Base-by-base conservation (phyloP, 2,113 vertebrate genomes). In the Leptobrachium leishanense region DNA sequence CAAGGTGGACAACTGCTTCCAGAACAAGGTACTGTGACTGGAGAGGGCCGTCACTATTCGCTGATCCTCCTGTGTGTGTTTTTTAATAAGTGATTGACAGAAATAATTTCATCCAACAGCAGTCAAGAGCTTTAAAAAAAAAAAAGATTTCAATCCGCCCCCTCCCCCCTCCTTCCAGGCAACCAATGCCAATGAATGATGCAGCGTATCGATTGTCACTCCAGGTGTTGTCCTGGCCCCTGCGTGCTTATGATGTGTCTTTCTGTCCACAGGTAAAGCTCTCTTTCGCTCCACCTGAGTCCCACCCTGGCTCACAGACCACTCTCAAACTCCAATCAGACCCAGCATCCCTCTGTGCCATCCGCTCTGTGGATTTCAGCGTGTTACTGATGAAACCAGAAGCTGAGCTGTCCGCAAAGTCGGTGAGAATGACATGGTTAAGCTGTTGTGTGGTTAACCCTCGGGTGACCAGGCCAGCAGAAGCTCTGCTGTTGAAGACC, bases 311-410 rank as follows among this genome's bases (percentile, higher is more conserved):
- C 77, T 93, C 93, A 0, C 0, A 71, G 0, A 81, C 81, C 75
- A 82, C 0, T 11, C 83, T 98, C 75, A 84, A 42, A 7, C 11
- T 98, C 50, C 83, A 63, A 0, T 90, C 95, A 10, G 83, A 88
- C 2, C 88, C 94, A 8, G 77, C 88, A n/a, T 97, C 96, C 10
- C 84, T 96, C 2, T 97, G 96, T 15, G 95, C 90, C 0, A 67
- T 97, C 62, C 90, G 90, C 0, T 93, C 89, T 0, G 85, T 97
- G 1, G 96, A 98, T 82, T 82, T 92, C 74, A 95, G 95, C 0
- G 84, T 96, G 41, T 88, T 93, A 41, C 88, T 98, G 68, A 43
- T 93, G 85, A 92, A 84, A 20, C 88, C 94, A 0, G 92, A 92
- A 40, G 84, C 90, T 13, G 90, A 91, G 76, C 87, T 98, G 4